Percentiles rank a stretch among this genome's conserved stretches.
These are phyloP conservation scores for Rhingia rostrata DNA, from an alignment of 2,888 invertebrate species.

Conservation along the genomic window DNA sequence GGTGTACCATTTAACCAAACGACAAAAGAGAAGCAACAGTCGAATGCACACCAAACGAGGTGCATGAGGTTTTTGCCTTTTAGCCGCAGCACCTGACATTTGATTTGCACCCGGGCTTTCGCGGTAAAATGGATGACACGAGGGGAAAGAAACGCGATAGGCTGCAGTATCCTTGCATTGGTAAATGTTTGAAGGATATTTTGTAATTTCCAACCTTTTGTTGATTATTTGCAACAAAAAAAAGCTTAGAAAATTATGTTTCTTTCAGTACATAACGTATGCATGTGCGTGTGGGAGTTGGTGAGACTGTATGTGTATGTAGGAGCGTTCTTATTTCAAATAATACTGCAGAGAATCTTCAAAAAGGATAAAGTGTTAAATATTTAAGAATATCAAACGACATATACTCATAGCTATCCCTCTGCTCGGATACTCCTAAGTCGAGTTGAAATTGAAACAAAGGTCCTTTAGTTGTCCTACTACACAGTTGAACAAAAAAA, in stretches of 20 bases:
- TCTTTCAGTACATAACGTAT: too few species aligned
- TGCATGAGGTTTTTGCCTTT: conserved; percentile 40
- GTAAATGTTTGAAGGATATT: not conserved
- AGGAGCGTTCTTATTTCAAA: not conserved
- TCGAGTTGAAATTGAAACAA: conserved; percentile 44
- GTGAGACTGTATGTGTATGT: too few species aligned
- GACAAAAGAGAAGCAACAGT: conserved; percentile 70
- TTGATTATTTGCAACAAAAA: conserved; percentile 56
- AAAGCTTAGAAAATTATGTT: conserved; percentile 17
- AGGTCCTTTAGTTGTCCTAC: conserved; percentile 40
- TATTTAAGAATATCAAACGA: conserved; percentile 48
- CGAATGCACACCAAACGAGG: conserved; percentile 67
- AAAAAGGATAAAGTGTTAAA: conserved; percentile 27
- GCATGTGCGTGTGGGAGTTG: too few species aligned
- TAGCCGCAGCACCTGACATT: conserved; percentile 43
- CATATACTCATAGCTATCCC: not conserved
- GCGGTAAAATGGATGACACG: conserved; percentile 30
- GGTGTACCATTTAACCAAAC: conserved; percentile 72
- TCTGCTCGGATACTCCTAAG: not conserved
- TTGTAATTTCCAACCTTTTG: conserved; percentile 18
- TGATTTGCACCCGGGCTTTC: conserved; percentile 33
- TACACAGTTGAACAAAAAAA: conserved; percentile 8
- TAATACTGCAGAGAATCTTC: not conserved
- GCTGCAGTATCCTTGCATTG: not conserved
- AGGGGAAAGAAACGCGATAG: too few species aligned